These are phyloP conservation scores for Drosophila prosaltans DNA, from an alignment of 1,140 invertebrate species.

Conservation along the genomic window DNA sequence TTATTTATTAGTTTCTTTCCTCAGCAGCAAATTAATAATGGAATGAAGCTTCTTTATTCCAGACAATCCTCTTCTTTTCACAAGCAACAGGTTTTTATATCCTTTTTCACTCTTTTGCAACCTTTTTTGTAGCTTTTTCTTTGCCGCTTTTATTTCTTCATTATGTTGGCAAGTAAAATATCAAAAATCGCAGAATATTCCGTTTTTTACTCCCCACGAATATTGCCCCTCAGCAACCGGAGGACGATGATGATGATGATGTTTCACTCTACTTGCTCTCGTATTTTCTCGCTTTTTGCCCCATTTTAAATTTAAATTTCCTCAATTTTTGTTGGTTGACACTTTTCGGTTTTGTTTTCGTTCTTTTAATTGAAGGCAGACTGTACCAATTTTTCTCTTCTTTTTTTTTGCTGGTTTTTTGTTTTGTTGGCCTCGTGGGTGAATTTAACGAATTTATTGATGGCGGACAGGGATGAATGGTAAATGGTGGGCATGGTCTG, in stretches of 20 bases:
- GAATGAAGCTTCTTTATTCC: constrained; percentile 20
- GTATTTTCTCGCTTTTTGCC: constrained; percentile 11
- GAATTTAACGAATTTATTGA: constrained; percentile 57
- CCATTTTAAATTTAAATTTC: constrained; percentile 29
- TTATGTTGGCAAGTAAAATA: constrained; percentile 10
- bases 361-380: constrained; percentile 46
- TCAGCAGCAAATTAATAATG: neutral
- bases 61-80: neutral
- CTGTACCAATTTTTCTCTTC: neutral
- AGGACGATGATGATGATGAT: constrained; percentile 43
- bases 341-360: constrained; percentile 24
- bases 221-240: neutral
- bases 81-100: constrained; percentile 7
- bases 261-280: constrained; percentile 33
- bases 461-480: constrained; percentile 22
- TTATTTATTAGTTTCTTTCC: too few relatives aligned
- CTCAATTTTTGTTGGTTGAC: constrained; percentile 28
- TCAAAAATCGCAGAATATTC: neutral
- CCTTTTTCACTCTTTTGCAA: neutral
- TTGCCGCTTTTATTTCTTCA: constrained; percentile 4
- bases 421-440: constrained; percentile 9
- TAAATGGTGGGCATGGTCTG: constrained; percentile 36
- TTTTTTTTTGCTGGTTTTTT: neutral
- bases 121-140: neutral
- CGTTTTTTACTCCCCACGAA: neutral